A percentile compares a stretch with the other conserved stretches of the same genome.
Conservation (phyloP, 2,797 vertebrate species). For the Ambastaia sidthimunki region DNA sequence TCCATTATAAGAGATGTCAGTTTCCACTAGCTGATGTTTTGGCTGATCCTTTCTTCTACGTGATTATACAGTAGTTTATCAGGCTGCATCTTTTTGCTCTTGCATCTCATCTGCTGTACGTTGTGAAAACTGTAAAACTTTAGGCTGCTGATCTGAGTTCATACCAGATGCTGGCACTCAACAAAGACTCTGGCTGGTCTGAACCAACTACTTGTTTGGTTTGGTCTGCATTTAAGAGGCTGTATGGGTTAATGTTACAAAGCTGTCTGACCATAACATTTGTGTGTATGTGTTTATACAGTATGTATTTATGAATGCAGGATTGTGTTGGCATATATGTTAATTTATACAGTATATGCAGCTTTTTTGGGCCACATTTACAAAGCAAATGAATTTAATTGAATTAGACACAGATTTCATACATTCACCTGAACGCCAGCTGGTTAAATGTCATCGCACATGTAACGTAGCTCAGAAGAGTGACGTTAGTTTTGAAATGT, state of each 20-base stretch:
- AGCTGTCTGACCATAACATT: background rate
- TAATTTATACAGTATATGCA: no score
- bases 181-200: background rate
- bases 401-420: no score
- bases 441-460: no score
- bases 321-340: no score
- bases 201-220: no score
- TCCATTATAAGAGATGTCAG: slow-evolving; percentile 32
- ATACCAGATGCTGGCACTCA: background rate
- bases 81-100: background rate
- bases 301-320: slow-evolving; percentile 18
- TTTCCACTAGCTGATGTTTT: slow-evolving; percentile 46
- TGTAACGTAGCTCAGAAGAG: no score
- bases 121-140: background rate
- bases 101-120: background rate
- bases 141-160: background rate
- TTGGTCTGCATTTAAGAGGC: no score
- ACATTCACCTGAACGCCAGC: no score
- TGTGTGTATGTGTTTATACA: background rate
- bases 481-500: background rate
- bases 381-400: no score
- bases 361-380: no score
- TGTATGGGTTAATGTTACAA: background rate
- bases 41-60: slow-evolving; percentile 33
- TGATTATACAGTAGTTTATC: background rate